Evolutionary conservation across 2,113 vertebrate species (phyloP).

Genomic region (Sylvilagus bachmani): DNA sequence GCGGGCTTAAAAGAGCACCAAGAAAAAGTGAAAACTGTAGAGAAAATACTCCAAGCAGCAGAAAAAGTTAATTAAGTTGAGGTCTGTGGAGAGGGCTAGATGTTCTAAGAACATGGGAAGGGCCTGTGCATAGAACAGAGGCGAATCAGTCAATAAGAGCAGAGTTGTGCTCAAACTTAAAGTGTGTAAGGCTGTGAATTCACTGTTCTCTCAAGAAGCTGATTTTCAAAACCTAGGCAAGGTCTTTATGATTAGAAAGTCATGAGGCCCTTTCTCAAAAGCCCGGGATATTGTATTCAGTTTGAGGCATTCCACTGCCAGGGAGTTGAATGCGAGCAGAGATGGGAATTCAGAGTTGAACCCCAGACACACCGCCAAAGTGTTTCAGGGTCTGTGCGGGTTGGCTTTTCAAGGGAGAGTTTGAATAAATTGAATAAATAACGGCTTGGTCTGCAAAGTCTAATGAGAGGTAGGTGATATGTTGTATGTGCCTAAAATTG

Average conservation of each 20-base stretch:
- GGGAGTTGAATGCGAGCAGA: slow-evolving; percentile 71
- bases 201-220: slow-evolving; percentile 59
- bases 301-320: slow-evolving; percentile 68
- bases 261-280: slow-evolving; percentile 56
- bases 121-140: neutral
- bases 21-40: slow-evolving; percentile 42
- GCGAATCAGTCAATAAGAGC: neutral
- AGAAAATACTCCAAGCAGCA: slow-evolving; percentile 35
- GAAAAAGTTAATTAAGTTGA: slow-evolving; percentile 57
- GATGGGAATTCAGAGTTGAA: slow-evolving; percentile 58
- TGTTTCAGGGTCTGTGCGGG: slow-evolving; percentile 50
- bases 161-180: slow-evolving; percentile 5
- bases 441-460: slow-evolving; percentile 37
- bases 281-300: slow-evolving; percentile 55
- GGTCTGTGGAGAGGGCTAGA: neutral
- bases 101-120: neutral
- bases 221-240: slow-evolving; percentile 61
- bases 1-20: neutral
- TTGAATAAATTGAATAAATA: slow-evolving; percentile 74
- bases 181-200: slow-evolving; percentile 9
- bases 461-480: slow-evolving; percentile 34
- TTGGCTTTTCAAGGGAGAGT: slow-evolving; percentile 68
- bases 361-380: neutral
- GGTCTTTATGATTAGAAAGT: slow-evolving; percentile 59
- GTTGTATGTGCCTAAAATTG: neutral